A percentile compares a stretch with the other conserved stretches of the same genome.
Evolutionary conservation across 2,888 invertebrate species (phyloP).

Genomic region (Drosophila hamatofila): DNA sequence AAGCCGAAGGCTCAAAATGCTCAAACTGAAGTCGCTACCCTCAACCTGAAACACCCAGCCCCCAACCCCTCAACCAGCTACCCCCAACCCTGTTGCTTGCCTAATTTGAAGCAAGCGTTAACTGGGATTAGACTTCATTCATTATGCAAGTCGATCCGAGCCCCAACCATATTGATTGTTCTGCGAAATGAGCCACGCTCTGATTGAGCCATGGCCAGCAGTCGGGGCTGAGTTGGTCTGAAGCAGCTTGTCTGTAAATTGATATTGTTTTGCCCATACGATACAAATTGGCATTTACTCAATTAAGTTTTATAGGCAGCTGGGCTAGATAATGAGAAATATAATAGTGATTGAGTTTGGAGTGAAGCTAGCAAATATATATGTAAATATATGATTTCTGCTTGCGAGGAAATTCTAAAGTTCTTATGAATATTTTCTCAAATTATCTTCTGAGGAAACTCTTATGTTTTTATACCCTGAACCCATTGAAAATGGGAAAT

Average conservation of each 20-base stretch:
- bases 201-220: constrained; percentile 31
- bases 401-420: background rate
- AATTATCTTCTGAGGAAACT: no score
- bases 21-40: no score
- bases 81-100: background rate
- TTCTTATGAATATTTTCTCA: no score
- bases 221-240: background rate
- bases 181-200: constrained; percentile 68
- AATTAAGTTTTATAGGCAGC: constrained; percentile 69
- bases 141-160: constrained; percentile 62
- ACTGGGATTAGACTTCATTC: constrained; percentile 79
- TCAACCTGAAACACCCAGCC: background rate
- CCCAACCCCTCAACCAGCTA: background rate
- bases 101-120: constrained; percentile 59
- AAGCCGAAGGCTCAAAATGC: constrained; percentile 11
- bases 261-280: constrained; percentile 69
- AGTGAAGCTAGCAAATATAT: background rate
- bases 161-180: constrained; percentile 68
- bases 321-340: constrained; percentile 41
- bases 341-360: constrained; percentile 24
- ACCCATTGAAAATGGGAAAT: no score
- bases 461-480: no score
- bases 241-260: constrained; percentile 57
- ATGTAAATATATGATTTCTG: background rate
- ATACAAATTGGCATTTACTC: constrained; percentile 65